A percentile compares a stretch with the other conserved stretches of the same genome.
These are phyloP conservation scores for Endotricha flammealis DNA, from an alignment of 2,888 invertebrate species.

Conservation along the genomic window DNA sequence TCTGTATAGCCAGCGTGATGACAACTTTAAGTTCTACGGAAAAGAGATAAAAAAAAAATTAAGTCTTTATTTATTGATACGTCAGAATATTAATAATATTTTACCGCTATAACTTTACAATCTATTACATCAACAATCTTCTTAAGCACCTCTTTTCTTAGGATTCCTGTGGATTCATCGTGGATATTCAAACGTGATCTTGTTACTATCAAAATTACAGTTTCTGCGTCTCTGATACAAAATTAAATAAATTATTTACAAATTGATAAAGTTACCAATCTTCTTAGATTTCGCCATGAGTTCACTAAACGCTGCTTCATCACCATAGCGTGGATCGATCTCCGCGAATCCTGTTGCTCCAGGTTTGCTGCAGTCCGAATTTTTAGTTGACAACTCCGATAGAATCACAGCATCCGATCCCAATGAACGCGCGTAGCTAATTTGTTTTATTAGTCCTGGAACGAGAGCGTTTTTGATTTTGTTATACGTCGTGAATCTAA, in stretches of 20 bases:
- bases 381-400: slow-evolving; percentile 46
- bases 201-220: no score
- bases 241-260: no score
- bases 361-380: slow-evolving; percentile 84
- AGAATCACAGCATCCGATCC: slow-evolving; percentile 64
- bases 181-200: no score
- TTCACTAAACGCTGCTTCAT: slow-evolving; percentile 76
- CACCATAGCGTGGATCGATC: slow-evolving; percentile 85
- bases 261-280: slow-evolving; percentile 39
- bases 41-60: slow-evolving; percentile 6
- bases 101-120: no score
- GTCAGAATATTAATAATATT: no score
- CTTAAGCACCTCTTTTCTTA: no score
- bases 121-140: no score
- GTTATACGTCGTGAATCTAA: no score
- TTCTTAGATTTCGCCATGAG: slow-evolving; percentile 74
- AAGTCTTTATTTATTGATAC: neutral
- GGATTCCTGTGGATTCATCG: no score
- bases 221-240: no score
- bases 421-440: slow-evolving; percentile 60
- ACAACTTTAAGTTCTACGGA: slow-evolving; percentile 67
- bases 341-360: slow-evolving; percentile 84
- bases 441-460: slow-evolving; percentile 53
- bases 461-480: no score
- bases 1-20: slow-evolving; percentile 56